phyloP scores from a whole-genome alignment of 1,140 invertebrate species.

The Cotesia typhae region DNA sequence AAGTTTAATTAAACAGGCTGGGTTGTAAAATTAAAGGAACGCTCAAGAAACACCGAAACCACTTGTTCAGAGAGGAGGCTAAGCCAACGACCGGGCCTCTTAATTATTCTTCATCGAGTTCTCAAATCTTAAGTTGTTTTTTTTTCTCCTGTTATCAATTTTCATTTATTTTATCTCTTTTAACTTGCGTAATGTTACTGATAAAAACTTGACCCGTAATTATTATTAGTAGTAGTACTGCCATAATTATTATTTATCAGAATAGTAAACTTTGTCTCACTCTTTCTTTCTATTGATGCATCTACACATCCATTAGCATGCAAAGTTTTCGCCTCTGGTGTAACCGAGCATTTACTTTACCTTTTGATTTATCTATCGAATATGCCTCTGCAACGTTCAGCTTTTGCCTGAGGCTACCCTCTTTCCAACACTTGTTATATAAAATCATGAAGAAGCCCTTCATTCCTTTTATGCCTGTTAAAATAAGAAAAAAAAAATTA shows the following conservation, averaged over 20 bases:
- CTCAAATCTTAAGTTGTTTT: not conserved
- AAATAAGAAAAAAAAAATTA: not conserved
- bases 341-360: slow-evolving; percentile 48
- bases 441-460: not conserved
- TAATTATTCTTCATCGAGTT: slow-evolving; percentile 8
- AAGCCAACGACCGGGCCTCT: not conserved
- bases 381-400: slow-evolving; percentile 57
- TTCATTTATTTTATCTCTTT: slow-evolving; percentile 5
- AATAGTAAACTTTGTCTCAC: not conserved
- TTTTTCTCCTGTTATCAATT: not conserved
- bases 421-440: slow-evolving; percentile 23
- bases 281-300: slow-evolving; percentile 61
- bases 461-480: not conserved
- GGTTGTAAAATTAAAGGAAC: slow-evolving; percentile 15
- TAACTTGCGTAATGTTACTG: not conserved
- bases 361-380: slow-evolving; percentile 66
- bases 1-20: slow-evolving; percentile 40
- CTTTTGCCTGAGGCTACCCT: slow-evolving; percentile 10
- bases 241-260: slow-evolving; percentile 1
- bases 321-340: slow-evolving; percentile 60
- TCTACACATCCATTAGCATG: slow-evolving; percentile 64
- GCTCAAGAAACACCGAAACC: slow-evolving; percentile 7
- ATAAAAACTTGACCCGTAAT: not conserved
- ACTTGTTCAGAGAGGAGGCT: slow-evolving; percentile 9
- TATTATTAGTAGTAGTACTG: not conserved